A percentile compares a stretch with the other conserved stretches of the same genome.
phyloP scores from a whole-genome alignment of 2,888 invertebrate genomes.

The Melanotus villosus region DNA sequence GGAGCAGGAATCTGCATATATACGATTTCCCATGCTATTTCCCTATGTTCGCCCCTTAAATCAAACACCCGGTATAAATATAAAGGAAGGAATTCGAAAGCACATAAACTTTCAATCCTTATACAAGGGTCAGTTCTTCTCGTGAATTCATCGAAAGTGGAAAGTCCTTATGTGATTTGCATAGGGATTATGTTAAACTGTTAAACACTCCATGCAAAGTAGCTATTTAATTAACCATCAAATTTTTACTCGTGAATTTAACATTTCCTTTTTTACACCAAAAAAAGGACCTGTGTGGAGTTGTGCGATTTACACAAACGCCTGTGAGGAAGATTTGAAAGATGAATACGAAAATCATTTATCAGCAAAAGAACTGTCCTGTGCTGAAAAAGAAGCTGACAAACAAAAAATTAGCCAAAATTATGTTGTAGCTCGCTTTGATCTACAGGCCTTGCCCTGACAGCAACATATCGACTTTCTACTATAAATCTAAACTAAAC shows the following conservation, averaged over 20 bases:
- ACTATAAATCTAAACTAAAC: slow-evolving; percentile 58
- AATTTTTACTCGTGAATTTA: slow-evolving; percentile 40
- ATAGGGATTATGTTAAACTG: slow-evolving; percentile 52
- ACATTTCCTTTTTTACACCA: slow-evolving; percentile 31
- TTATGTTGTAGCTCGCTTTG: slow-evolving; percentile 42
- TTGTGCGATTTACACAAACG: slow-evolving; percentile 49
- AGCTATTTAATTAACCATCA: slow-evolving; percentile 29
- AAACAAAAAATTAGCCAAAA: slow-evolving; percentile 22
- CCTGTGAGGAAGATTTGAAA: slow-evolving; percentile 19
- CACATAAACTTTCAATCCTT: slow-evolving; percentile 55
- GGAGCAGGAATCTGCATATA: no score
- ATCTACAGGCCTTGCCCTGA: slow-evolving; percentile 56
- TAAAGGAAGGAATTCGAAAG: slow-evolving; percentile 50
- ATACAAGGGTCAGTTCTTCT: slow-evolving; percentile 48
- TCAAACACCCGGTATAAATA: slow-evolving; percentile 29
- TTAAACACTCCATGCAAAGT: slow-evolving; percentile 38
- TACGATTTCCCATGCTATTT: no score
- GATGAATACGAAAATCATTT: slow-evolving; percentile 31
- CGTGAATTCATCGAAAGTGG: slow-evolving; percentile 55
- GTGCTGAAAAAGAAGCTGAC: slow-evolving; percentile 34
- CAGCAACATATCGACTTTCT: slow-evolving; percentile 56
- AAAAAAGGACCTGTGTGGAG: slow-evolving; percentile 51
- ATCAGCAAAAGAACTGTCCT: slow-evolving; percentile 33
- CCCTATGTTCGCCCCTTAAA: no score
- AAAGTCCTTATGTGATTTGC: slow-evolving; percentile 48